Evolutionary conservation across 2,888 invertebrate species (phyloP).

Genomic region (Apodemia mormo): DNA sequence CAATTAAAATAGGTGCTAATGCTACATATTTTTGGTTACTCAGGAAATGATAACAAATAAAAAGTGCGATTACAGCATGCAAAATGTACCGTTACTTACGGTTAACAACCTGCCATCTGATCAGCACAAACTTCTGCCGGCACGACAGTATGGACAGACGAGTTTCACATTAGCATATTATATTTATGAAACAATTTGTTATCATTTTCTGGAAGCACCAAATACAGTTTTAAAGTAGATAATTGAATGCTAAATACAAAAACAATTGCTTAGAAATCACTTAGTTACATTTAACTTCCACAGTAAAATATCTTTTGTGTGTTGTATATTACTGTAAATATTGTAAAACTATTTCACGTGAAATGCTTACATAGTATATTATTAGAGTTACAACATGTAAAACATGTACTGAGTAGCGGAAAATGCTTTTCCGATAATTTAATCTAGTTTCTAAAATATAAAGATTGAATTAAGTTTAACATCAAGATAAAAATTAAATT

Average conservation of each 20-base stretch:
- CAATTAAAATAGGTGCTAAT: constrained; percentile 23
- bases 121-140: too few relatives aligned
- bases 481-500: too few relatives aligned
- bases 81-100: constrained; percentile 66
- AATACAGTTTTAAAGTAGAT: constrained; percentile 1
- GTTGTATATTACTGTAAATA: background rate
- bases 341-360: too few relatives aligned
- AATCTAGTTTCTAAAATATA: too few relatives aligned
- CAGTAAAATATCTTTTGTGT: background rate
- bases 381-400: too few relatives aligned
- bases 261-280: background rate
- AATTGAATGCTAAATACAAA: background rate
- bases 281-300: background rate
- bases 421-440: too few relatives aligned
- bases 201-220: constrained; percentile 60
- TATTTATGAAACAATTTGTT: constrained; percentile 45
- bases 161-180: constrained; percentile 45
- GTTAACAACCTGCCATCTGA: constrained; percentile 55
- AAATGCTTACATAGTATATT: too few relatives aligned
- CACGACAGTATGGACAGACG: constrained; percentile 48
- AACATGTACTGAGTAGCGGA: too few relatives aligned
- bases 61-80: constrained; percentile 46
- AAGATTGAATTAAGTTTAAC: too few relatives aligned
- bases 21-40: constrained; percentile 47
- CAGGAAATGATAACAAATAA: constrained; percentile 69